Evolutionary conservation across 1,140 invertebrate genomes (phyloP).

Genomic region (Asbolus verrucosus): DNA sequence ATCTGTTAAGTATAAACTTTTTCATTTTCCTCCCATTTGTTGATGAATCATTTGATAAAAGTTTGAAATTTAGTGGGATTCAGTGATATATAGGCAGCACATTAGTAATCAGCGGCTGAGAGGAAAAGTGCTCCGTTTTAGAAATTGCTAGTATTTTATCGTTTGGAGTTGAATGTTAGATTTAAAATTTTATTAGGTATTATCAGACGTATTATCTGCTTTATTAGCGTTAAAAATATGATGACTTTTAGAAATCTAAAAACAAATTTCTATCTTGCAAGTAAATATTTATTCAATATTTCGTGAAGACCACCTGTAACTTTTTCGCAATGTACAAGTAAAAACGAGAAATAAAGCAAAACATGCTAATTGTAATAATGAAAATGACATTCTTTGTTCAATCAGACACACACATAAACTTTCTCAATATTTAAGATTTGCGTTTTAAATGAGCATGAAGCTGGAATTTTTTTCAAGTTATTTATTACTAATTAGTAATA

Average conservation of each 20-base stretch:
- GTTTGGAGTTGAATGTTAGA: no score
- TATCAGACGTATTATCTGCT: background rate
- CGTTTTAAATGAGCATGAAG: slow-evolving; percentile 2
- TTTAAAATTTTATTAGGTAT: no score
- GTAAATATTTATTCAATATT: background rate
- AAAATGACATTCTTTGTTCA: slow-evolving; percentile 31
- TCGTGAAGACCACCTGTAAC: slow-evolving; percentile 2
- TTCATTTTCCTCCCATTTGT: background rate
- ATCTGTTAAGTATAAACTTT: no score
- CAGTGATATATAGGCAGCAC: no score
- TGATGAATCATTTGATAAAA: no score
- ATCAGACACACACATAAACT: slow-evolving; percentile 11
- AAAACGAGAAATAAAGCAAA: slow-evolving; percentile 15
- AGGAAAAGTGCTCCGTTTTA: no score
- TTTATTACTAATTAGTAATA: background rate
- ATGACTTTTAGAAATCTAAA: background rate
- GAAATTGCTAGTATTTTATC: no score
- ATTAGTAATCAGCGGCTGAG: no score
- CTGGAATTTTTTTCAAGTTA: background rate
- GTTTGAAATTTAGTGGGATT: no score
- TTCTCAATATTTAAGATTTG: slow-evolving; percentile 27
- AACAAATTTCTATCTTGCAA: background rate
- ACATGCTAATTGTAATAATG: slow-evolving; percentile 35
- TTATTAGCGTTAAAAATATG: background rate
- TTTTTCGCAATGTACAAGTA: background rate